Conservation (phyloP, 2,113 vertebrate species). For the Todiramphus saurophagus region DNA sequence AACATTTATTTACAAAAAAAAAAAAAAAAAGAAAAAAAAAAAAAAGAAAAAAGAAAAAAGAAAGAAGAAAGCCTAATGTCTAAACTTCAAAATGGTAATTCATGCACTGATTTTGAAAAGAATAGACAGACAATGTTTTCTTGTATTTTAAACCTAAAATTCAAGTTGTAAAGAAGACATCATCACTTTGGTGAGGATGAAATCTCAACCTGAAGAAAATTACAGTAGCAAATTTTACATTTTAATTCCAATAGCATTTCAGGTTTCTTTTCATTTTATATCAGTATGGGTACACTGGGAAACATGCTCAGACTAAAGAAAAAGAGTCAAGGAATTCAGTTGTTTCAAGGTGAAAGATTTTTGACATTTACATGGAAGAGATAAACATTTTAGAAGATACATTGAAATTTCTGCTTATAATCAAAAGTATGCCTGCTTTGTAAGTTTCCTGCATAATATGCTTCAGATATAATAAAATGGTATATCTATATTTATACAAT, state of each 20-base stretch:
- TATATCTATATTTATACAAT: neutral
- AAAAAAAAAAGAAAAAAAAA: neutral
- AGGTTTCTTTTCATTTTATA: neutral
- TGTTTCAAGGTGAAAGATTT: neutral
- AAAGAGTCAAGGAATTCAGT: neutral
- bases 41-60: no score
- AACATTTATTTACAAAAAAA: neutral
- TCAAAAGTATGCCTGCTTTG: neutral
- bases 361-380: neutral
- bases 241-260: neutral
- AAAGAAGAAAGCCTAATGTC: neutral
- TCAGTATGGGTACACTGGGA: neutral
- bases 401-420: neutral
- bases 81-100: neutral
- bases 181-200: neutral
- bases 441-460: neutral
- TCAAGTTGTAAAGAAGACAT: neutral
- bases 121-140: neutral
- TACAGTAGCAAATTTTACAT: neutral
- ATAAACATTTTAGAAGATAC: neutral
- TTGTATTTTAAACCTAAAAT: neutral
- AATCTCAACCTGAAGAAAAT: neutral
- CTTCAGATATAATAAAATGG: neutral
- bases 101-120: neutral
- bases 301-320: neutral